Evolutionary conservation across 30 jellyfish, hydroid and myxozoan species (phyloP).

Genomic region (Aurelia coerulea): DNA sequence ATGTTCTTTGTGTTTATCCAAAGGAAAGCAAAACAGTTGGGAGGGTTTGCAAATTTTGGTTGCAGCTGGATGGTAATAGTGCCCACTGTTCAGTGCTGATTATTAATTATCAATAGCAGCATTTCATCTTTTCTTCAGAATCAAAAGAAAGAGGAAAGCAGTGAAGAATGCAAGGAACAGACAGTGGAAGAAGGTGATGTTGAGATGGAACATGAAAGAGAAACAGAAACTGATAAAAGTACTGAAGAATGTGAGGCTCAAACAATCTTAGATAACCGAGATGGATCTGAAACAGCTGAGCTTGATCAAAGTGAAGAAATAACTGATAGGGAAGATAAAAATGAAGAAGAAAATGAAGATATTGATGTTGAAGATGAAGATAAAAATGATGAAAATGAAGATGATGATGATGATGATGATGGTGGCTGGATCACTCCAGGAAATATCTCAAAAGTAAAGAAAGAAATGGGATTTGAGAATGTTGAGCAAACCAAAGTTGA

Average conservation of each 20-base stretch:
- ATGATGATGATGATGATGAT: conserved; percentile 67
- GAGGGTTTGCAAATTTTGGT: too few relatives aligned
- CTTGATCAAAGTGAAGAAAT: too few relatives aligned
- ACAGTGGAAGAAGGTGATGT: not conserved
- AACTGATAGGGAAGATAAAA: too few relatives aligned
- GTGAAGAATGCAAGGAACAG: not conserved
- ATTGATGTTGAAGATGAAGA: conserved; percentile 8
- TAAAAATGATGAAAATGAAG: conserved; percentile 7
- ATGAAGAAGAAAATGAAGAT: not conserved
- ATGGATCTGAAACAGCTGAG: not conserved
- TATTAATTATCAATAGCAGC: too few relatives aligned
- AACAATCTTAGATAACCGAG: too few relatives aligned
- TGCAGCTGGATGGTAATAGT: too few relatives aligned
- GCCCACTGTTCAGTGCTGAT: too few relatives aligned
- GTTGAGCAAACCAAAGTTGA: conserved; percentile 35
- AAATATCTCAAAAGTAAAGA: conserved; percentile 74
- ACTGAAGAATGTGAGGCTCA: not conserved
- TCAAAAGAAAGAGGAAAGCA: too few relatives aligned
- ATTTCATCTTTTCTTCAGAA: too few relatives aligned
- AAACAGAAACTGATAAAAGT: not conserved
- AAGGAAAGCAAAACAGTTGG: too few relatives aligned
- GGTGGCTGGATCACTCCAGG: conserved; percentile 96
- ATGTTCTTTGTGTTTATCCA: too few relatives aligned
- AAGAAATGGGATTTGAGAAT: conserved; percentile 82
- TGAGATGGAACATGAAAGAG: not conserved